These are phyloP conservation scores for Atta cephalotes DNA, from an alignment of 1,140 invertebrate genomes.

Conservation along the genomic window DNA sequence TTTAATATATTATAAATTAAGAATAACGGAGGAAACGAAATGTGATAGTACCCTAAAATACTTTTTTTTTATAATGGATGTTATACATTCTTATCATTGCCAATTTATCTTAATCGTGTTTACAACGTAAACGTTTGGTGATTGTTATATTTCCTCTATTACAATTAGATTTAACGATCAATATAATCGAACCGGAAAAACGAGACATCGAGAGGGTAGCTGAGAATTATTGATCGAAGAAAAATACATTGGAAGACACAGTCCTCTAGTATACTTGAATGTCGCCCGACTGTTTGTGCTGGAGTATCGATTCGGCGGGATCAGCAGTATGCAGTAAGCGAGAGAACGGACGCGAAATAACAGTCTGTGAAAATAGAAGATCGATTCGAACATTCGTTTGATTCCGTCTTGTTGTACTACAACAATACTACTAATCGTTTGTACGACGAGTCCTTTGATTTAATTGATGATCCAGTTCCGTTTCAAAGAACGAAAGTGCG, in stretches of 20 bases:
- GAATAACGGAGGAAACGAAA: not conserved
- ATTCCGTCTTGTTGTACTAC: not conserved
- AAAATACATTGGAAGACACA: not conserved
- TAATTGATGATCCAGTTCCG: not conserved
- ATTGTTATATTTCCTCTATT: not conserved
- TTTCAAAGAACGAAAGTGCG: not conserved
- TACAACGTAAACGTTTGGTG: not conserved
- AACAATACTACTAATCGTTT: not conserved
- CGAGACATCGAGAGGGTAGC: not conserved
- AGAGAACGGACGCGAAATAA: slow-evolving; percentile 36
- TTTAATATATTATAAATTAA: slow-evolving; percentile 2
- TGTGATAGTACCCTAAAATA: not conserved
- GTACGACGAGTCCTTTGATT: slow-evolving; percentile 10
- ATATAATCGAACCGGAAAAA: slow-evolving; percentile 8
- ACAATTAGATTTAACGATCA: not conserved
- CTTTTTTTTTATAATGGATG: not conserved
- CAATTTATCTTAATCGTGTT: slow-evolving; percentile 18
- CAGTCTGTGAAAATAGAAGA: slow-evolving; percentile 17
- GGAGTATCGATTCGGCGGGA: slow-evolving; percentile 64
- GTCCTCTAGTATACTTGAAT: slow-evolving; percentile 9
- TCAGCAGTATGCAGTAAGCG: slow-evolving; percentile 21
- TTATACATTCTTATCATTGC: slow-evolving; percentile 9
- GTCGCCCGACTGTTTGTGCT: slow-evolving; percentile 59
- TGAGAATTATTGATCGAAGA: not conserved
- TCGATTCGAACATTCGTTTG: slow-evolving; percentile 16